Conservation (phyloP, 1,140 invertebrate genomes). For the Atta cephalotes region DNA sequence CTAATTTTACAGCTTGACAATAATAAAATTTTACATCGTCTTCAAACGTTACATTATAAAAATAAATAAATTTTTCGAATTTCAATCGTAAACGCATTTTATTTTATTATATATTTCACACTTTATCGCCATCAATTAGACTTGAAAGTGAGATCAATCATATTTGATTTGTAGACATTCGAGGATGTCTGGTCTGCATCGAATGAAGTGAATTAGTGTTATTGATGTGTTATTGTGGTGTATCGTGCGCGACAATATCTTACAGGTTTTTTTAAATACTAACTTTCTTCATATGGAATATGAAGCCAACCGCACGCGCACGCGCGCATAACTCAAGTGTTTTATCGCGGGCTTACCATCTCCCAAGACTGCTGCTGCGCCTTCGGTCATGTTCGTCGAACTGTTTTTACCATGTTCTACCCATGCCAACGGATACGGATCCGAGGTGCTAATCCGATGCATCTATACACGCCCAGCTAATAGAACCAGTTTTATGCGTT, state of each 20-base stretch:
- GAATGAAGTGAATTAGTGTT: neutral
- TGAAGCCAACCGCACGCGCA: conserved; percentile 71
- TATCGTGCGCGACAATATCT: conserved; percentile 50
- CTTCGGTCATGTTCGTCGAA: conserved; percentile 73
- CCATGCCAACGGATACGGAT: conserved; percentile 63
- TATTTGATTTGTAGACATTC: neutral
- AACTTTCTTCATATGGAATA: conserved; percentile 71
- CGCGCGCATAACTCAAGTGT: conserved; percentile 74
- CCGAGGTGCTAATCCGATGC: conserved; percentile 75
- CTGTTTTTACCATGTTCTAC: conserved; percentile 76
- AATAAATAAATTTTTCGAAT: neutral
- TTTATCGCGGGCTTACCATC: conserved; percentile 74
- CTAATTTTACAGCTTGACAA: neutral
- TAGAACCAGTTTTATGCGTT: conserved; percentile 61
- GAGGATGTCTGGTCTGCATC: neutral
- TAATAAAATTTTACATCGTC: neutral
- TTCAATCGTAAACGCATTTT: neutral
- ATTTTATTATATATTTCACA: neutral
- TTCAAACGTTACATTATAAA: neutral
- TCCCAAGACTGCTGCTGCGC: conserved; percentile 68
- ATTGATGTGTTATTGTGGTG: neutral
- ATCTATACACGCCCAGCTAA: conserved; percentile 34
- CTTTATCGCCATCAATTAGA: neutral
- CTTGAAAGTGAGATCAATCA: neutral
- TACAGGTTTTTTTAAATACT: conserved; percentile 69